Evolutionary conservation across 2,113 vertebrate species (phyloP).

Genomic region (Siniperca knerii): DNA sequence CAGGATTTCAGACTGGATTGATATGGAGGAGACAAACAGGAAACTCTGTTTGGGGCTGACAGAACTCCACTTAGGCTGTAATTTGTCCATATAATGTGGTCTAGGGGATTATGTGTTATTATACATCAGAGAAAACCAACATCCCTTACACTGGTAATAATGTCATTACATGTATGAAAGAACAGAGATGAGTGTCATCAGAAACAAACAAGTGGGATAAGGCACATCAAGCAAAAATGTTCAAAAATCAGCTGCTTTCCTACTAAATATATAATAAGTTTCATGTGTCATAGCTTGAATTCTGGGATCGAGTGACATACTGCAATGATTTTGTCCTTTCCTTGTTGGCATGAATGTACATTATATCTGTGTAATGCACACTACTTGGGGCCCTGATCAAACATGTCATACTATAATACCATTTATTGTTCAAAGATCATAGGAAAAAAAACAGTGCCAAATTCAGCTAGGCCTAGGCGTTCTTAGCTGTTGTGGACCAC

Average conservation of each 20-base stretch:
- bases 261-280: constrained; percentile 10
- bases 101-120: constrained; percentile 45
- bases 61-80: constrained; percentile 29
- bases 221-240: constrained; percentile 7
- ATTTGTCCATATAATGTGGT: constrained; percentile 57
- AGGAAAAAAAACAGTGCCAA: neutral
- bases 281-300: constrained; percentile 17
- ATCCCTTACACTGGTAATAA: constrained; percentile 51
- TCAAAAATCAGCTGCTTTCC: constrained; percentile 28
- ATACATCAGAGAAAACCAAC: constrained; percentile 43
- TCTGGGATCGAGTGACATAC: constrained; percentile 14
- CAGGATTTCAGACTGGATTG: constrained; percentile 47
- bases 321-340: constrained; percentile 7
- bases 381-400: neutral
- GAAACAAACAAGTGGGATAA: constrained; percentile 42
- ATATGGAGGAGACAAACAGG: constrained; percentile 34
- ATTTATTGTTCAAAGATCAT: constrained; percentile 1
- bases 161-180: constrained; percentile 37
- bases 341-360: neutral
- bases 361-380: constrained; percentile 1
- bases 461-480: neutral
- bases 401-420: constrained; percentile 5
- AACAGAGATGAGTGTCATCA: constrained; percentile 31
- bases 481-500: neutral
- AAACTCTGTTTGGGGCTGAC: constrained; percentile 21